Conservation (phyloP, 1,140 invertebrate genomes). For the Tetramorium simillimum region DNA sequence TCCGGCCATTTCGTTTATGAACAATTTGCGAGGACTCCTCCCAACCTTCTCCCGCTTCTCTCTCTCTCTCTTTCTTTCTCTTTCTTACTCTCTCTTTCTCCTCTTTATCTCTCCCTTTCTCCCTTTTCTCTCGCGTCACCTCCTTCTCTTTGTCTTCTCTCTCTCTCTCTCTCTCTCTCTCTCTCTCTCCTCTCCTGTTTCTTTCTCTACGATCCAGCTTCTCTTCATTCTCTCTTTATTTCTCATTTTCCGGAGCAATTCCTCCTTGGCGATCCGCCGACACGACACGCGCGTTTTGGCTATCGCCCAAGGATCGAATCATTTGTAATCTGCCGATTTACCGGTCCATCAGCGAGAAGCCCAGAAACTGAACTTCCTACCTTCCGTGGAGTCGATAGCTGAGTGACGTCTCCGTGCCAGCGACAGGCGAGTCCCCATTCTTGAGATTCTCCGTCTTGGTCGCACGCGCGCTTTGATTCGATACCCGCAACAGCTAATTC, state of each 20-base stretch:
- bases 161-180: not conserved
- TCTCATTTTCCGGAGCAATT: constrained; percentile 1
- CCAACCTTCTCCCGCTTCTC: not conserved
- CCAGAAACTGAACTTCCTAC: constrained; percentile 59
- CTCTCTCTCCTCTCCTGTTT: not conserved
- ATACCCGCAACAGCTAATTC: constrained; percentile 41
- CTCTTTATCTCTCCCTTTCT: not conserved
- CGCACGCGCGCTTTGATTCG: constrained; percentile 26
- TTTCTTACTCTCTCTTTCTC: not conserved
- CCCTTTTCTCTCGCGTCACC: not conserved
- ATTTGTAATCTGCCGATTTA: constrained; percentile 67
- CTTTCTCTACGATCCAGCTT: not conserved
- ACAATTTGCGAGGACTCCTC: constrained; percentile 35
- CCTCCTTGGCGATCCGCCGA: not conserved
- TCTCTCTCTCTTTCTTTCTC: constrained; percentile 13
- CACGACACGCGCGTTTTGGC: not conserved
- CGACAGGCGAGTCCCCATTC: constrained; percentile 83
- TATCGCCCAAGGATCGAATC: constrained; percentile 45
- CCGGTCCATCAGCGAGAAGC: constrained; percentile 40
- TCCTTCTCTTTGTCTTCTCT: not conserved
- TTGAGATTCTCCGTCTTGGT: constrained; percentile 75
- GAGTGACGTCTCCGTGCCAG: constrained; percentile 85
- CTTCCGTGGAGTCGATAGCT: constrained; percentile 84
- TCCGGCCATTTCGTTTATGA: constrained; percentile 58
- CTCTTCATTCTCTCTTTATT: not conserved